Conservation (phyloP, 2,113 vertebrate species). For the Arizona elegans region DNA sequence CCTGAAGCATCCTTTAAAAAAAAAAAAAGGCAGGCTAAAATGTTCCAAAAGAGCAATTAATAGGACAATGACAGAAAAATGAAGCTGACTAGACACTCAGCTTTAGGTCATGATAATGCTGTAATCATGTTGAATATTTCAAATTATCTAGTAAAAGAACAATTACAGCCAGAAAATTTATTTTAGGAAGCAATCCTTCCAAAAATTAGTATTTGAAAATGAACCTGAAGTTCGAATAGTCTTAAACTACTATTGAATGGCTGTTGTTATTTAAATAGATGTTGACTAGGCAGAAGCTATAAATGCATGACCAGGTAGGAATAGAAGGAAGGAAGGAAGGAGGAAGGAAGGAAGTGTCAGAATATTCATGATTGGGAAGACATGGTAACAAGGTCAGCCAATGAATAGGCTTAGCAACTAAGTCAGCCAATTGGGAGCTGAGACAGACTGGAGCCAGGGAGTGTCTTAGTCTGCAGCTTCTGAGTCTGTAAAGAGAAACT, state of each 20-base stretch:
- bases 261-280: background rate
- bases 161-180: background rate
- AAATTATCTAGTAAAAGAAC: background rate
- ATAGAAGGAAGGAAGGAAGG: background rate
- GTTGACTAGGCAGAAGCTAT: background rate
- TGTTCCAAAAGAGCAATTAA: background rate
- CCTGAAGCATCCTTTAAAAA: slow-evolving; percentile 18
- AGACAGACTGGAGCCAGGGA: too few species aligned
- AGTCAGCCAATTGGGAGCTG: too few species aligned
- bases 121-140: background rate
- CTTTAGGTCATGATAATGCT: background rate
- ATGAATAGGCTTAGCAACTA: too few species aligned
- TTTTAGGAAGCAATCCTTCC: accelerated
- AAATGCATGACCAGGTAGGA: background rate
- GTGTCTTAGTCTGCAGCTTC: too few species aligned
- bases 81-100: background rate
- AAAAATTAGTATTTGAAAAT: background rate
- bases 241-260: background rate
- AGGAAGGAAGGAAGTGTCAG: too few species aligned
- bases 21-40: background rate
- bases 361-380: too few species aligned
- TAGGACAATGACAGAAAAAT: background rate
- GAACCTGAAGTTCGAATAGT: background rate
- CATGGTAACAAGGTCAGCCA: too few species aligned
- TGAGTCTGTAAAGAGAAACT: too few species aligned